These are phyloP conservation scores for Axea sp. DNA, from an alignment of 2,888 invertebrate species.

Conservation along the genomic window DNA sequence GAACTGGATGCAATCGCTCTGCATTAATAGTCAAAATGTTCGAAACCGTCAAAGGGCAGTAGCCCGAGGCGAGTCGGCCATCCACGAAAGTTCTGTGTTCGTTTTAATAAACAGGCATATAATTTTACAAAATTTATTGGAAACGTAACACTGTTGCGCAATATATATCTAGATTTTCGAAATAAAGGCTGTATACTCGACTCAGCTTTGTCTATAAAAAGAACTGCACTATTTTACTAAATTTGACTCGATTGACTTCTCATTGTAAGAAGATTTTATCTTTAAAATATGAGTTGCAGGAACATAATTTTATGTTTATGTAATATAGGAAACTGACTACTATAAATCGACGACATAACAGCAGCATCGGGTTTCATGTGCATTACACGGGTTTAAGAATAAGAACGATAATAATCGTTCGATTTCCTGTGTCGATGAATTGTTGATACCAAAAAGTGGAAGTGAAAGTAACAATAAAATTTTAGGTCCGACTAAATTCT, in stretches of 20 bases:
- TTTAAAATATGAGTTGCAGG: constrained; percentile 1
- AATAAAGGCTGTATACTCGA: constrained; percentile 7
- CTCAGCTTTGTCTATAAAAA: constrained; percentile 4
- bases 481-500: too few species aligned
- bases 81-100: constrained; percentile 19
- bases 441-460: constrained; percentile 32
- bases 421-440: constrained; percentile 27
- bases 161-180: constrained; percentile 22
- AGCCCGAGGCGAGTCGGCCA: constrained; percentile 22
- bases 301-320: constrained; percentile 32
- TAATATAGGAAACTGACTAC: constrained; percentile 33
- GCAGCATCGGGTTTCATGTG: constrained; percentile 34
- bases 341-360: constrained; percentile 42
- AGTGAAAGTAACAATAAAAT: constrained; percentile 43
- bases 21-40: constrained; percentile 44
- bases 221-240: constrained; percentile 33
- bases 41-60: constrained; percentile 28
- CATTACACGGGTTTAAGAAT: constrained; percentile 12
- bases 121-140: constrained; percentile 42
- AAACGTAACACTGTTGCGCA: constrained; percentile 41
- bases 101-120: constrained; percentile 42
- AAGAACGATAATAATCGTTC: constrained; percentile 8
- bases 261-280: constrained; percentile 12
- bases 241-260: constrained; percentile 29
- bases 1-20: constrained; percentile 36